Base-by-base conservation (phyloP, 2,113 vertebrate genomes). In the Dasyurus viverrinus region DNA sequence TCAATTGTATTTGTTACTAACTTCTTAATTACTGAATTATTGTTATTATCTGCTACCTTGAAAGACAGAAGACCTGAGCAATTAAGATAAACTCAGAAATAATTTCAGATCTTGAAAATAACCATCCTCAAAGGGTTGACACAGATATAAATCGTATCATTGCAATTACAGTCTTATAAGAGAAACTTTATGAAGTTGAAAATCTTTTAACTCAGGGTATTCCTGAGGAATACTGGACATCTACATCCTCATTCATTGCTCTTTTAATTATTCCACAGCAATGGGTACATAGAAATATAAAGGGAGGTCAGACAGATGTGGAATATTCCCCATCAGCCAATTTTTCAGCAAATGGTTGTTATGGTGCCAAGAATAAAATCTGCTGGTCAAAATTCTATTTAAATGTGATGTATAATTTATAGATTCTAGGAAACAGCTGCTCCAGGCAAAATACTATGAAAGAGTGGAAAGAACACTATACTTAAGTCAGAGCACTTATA, bases 231-330 rank as follows among this genome's bases (percentile, higher is more conserved):
- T 84, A 84, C 19, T 84, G 6, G 68, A 84, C n/a, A 84, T 23
- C 68, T 42, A 2, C 68, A 84, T 42, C 2, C 19, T 84, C n/a
- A 42, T 84, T 84, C 68, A 84, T 42, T 42, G 68, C n/a, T 84
- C n/a, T n/a, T 84, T 42, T 84, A 84, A 84, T 84, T 84, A 84
- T 84, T 84, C 68, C n/a, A 84, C 68, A 84, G n/a, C n/a, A 84
- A 84, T 84, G 68, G 68, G 68, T 84, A 84, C n/a, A 23, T 84
- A 42, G 68, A 84, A 84, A 84, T 84, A 76, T 76, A 84, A 84
- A 84, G 68, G 19, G 68, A 84, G n/a, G 68, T 84, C 68, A 84
- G 42, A 84, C 68, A 84, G 68, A 84, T 84, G 68, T 84, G 68
- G 19, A 84, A 42, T 84, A 84, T 84, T 84, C 68, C 60, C 68